Conservation (phyloP, 1,140 invertebrate genomes). For the Holcopasites calliopsidis region DNA sequence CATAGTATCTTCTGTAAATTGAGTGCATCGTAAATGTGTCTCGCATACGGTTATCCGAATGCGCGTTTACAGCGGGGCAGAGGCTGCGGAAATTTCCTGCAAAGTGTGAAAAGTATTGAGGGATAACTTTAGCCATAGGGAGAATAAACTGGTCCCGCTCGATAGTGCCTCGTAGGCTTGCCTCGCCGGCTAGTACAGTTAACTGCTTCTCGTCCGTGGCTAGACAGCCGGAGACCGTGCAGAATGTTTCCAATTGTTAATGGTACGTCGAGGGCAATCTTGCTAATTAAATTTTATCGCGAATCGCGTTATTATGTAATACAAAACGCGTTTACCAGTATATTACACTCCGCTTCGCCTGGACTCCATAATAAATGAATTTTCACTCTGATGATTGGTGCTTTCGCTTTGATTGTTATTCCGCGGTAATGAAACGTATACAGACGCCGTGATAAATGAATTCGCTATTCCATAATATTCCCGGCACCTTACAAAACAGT, state of each 20-base stretch:
- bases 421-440: background rate
- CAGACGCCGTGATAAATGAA: background rate
- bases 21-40: background rate
- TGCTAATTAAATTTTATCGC: conserved; percentile 16
- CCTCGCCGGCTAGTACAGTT: background rate
- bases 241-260: background rate
- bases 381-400: conserved; percentile 9
- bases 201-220: no score
- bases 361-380: background rate
- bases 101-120: background rate
- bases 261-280: no score
- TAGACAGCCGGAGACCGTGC: background rate
- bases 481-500: no score
- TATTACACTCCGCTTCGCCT: background rate
- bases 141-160: background rate
- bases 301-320: background rate
- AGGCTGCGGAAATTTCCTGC: background rate
- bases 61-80: background rate
- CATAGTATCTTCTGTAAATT: no score
- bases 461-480: background rate
- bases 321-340: background rate
- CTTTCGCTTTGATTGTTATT: background rate
- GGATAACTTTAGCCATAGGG: background rate
- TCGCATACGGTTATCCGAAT: no score
- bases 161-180: background rate